A percentile compares a stretch with the other conserved stretches of the same genome.
Evolutionary conservation across 1,140 invertebrate genomes (phyloP).

Genomic region (Pristionchus pacificus): DNA sequence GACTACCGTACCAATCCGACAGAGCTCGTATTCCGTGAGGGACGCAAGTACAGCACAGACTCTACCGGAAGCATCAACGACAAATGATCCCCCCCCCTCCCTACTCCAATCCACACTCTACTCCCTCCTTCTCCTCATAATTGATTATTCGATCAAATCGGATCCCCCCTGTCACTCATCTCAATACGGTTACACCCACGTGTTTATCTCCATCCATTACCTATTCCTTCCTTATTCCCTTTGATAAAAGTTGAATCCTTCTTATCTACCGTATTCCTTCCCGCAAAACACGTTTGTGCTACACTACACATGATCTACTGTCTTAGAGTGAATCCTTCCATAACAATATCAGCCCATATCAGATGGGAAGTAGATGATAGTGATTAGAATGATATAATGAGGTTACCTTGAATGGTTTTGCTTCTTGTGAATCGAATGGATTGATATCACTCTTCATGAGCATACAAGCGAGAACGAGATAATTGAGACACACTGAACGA

Average conservation of each 20-base stretch:
- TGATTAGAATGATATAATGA: no score
- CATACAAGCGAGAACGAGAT: conserved; percentile 98
- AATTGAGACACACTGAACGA: conserved; percentile 94
- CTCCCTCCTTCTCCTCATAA: not conserved
- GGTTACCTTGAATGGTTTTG: conserved; percentile 77
- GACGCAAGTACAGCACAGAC: not conserved
- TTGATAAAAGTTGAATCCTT: not conserved
- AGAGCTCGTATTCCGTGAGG: not conserved
- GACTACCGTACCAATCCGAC: not conserved
- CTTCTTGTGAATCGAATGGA: conserved; percentile 99
- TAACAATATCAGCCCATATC: no score
- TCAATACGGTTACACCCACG: not conserved
- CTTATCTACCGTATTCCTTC: not conserved
- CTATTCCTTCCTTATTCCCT: not conserved
- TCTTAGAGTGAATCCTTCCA: no score
- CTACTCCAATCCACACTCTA: not conserved
- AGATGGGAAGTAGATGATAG: no score
- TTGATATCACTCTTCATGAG: conserved; percentile 87
- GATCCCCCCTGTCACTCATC: not conserved
- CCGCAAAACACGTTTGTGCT: no score
- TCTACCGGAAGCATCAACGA: not conserved
- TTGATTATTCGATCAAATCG: not conserved
- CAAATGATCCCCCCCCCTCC: not conserved
- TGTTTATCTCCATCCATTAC: not conserved
- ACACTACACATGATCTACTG: no score